These are phyloP conservation scores for Pollicipes pollicipes DNA, from an alignment of 1,140 invertebrate species.

Conservation along the genomic window DNA sequence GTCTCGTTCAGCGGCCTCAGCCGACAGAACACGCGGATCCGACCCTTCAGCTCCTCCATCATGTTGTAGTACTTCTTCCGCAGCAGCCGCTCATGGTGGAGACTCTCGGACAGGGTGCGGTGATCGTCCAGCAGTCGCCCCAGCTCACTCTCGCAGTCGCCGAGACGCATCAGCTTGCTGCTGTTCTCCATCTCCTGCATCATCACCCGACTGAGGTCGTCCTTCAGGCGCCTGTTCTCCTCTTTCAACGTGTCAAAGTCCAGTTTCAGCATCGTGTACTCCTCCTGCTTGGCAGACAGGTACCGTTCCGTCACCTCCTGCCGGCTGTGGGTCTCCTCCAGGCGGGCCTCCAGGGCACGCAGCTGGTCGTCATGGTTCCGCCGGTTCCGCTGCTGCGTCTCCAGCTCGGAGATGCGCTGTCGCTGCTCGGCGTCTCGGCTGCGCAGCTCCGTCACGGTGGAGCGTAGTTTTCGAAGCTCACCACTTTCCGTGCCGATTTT, in stretches of 20 bases:
- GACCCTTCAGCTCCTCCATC: slow-evolving; percentile 36
- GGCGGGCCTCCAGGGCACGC: slow-evolving; percentile 18
- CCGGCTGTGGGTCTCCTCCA: slow-evolving; percentile 17
- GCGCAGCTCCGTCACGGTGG: slow-evolving; percentile 16
- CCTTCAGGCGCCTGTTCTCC: slow-evolving; percentile 23
- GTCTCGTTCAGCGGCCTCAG: slow-evolving; percentile 19
- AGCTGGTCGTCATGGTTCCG: slow-evolving; percentile 15
- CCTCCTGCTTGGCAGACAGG: slow-evolving; percentile 21
- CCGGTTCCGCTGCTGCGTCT: slow-evolving; percentile 19
- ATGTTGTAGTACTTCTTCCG: slow-evolving; percentile 34
- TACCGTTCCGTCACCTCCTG: slow-evolving; percentile 19
- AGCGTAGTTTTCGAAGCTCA: slow-evolving; percentile 15
- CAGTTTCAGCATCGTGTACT: slow-evolving; percentile 22
- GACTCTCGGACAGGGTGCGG: slow-evolving; percentile 28
- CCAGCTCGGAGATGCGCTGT: slow-evolving; percentile 17
- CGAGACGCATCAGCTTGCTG: slow-evolving; percentile 9
- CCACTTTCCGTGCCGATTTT: slow-evolving; percentile 15
- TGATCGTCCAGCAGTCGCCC: slow-evolving; percentile 24
- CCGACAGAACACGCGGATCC: slow-evolving; percentile 34
- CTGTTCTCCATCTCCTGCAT: slow-evolving; percentile 6
- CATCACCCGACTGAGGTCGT: slow-evolving; percentile 20
- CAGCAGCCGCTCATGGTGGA: slow-evolving; percentile 29
- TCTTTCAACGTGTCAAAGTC: slow-evolving; percentile 24
- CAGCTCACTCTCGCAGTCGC: slow-evolving; percentile 10
- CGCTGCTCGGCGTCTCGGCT: slow-evolving; percentile 20